Evolutionary conservation across 2,888 invertebrate genomes (phyloP), one percentile per base, ranked within the genome.

Genomic region (Scelioninae gen. 1): DNA sequence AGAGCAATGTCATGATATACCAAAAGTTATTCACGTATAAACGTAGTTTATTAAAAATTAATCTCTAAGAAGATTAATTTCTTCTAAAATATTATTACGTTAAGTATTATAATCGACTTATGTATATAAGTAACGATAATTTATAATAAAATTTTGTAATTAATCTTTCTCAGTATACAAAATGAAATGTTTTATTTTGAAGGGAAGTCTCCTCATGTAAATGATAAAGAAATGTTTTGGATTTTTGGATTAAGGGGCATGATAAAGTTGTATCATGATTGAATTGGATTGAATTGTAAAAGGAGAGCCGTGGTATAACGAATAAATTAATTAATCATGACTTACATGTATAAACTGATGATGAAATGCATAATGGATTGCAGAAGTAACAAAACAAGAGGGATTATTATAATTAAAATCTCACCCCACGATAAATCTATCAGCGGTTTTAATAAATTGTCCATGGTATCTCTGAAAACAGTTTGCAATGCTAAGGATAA

Each of bases 201-300:
- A 47, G 8, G 56, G 40, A 49, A 62, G 40, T 71, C 71, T 13
- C 31, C 60, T 43, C 49, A 49, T 38, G 63, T 60, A 62, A 63
- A 49, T 78, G 56, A 49, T 32, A 31, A 53, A 32, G 53, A 62
- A 60, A 38, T 62, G 68, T 62, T 58, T 69, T 69, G 40, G n/a
- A 29, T 51, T 34, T 10, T 34, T 51, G 34, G 31, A 40, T 62
- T 40, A 51, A 62, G 43, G 51, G 15, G 49, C 31, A 38, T 47
- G 49, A 47, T 3, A 23, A 43, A 74, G 55, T 56, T 68, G 68
- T 55, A 45, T 68, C n/a, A n/a, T n/a, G n/a, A n/a, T 47, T 34
- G 3, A 32, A 29, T 6, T 15, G 53, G 43, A 66, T 29, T 40
- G 8, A 53, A 53, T 13, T 45, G 13, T 4, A 45, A 5, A 2